Percentiles rank a stretch among this genome's conserved stretches.
phyloP scores from a whole-genome alignment of 2,113 vertebrate genomes.

The Rhegmatorhina hoffmannsi region DNA sequence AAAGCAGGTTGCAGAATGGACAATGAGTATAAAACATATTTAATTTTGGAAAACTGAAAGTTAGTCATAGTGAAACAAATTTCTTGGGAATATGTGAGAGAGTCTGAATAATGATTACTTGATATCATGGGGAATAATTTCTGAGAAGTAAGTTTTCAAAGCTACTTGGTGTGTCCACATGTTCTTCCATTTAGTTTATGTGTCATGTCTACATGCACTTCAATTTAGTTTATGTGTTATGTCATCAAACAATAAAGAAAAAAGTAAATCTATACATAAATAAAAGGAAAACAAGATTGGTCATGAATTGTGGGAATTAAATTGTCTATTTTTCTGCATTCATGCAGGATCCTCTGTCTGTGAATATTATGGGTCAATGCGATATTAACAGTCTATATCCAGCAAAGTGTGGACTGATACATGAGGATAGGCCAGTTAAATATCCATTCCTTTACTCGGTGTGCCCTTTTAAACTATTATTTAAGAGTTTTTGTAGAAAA shows the following conservation, averaged over 20 bases:
- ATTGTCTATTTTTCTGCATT: neutral
- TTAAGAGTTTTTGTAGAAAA: neutral
- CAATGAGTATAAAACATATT: neutral
- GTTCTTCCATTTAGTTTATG: neutral
- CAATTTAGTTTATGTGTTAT: neutral
- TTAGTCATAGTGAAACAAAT: neutral
- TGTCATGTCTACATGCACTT: neutral
- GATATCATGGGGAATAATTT: neutral
- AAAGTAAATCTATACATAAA: neutral
- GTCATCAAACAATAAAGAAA: neutral
- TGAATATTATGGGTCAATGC: neutral
- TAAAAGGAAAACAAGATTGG: neutral
- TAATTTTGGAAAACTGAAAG: neutral
- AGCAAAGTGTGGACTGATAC: neutral
- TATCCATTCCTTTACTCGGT: neutral
- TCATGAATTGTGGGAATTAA: neutral
- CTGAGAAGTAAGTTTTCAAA: neutral
- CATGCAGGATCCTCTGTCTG: neutral
- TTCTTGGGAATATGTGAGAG: neutral
- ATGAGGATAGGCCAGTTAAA: neutral
- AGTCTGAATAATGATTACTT: neutral
- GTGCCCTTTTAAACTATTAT: neutral
- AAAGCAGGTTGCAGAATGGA: neutral
- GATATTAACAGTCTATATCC: neutral
- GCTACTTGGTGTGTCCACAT: rapidly evolving